Base-by-base conservation (phyloP, 2,888 invertebrate species). In the Lissocephala sabroskyi region DNA sequence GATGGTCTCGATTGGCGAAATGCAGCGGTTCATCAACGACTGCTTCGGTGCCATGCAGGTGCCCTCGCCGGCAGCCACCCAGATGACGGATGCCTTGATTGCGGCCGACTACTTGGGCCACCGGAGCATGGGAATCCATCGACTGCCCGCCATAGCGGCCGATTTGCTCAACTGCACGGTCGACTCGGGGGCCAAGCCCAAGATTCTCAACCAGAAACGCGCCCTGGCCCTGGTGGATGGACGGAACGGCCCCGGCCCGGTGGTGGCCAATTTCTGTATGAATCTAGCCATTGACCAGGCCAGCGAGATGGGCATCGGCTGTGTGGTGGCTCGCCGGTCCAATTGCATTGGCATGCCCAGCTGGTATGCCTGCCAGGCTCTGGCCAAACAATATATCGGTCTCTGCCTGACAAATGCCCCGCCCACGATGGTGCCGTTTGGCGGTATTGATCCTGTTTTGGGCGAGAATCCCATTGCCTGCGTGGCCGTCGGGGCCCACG, bases 241-340 rank as follows among this genome's bases (percentile, higher is more conserved):
- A 0, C 49, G 53, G 6, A 66, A 66, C 45, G 62, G 62, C 5
- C 65, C 70, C 0, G 66, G 56, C 0, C 53, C 59, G 4, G 49
- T 64, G 29, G 56, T 67, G 40, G 67, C 45, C 32, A 67, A 64
- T 35, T 73, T 19, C 10, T 65, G 66, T 13, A 66, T 66, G 53
- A 65, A 65, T 18, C 18, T 66, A 52, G 66, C 66, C 6, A 50
- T 68, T 7, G 18, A 11, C 0, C 59, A 59, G 39, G 66, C 65
- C 2, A 44, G 50, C 0, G 40, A 40, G 7, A 50, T 56, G 41
- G 59, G 56, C 1, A 47, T 62, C 3, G 66, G 57, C 4, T 62
- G 57, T 43, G 65, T 68, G 40, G 57, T 48, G 0, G 57, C 64
- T 0, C 44, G 52, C 1, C 44, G 33, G 4, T 67, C 67, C 0